Conservation (phyloP, 2,888 invertebrate species). For the Stratiomys singularior region DNA sequence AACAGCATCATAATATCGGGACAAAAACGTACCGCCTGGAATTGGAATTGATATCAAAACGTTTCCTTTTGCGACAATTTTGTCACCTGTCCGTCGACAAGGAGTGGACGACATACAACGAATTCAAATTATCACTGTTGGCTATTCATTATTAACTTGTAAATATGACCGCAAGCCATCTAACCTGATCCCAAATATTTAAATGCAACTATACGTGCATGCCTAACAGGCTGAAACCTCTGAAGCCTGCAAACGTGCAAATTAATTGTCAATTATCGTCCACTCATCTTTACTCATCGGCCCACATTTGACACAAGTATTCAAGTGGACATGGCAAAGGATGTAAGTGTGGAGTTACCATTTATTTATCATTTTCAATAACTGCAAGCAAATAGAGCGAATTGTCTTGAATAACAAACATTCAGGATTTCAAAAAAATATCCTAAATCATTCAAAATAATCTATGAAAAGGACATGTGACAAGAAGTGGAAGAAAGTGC, state of each 20-base stretch:
- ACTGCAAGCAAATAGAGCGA: neutral
- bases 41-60: neutral
- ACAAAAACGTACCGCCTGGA: neutral
- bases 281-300: conserved; percentile 7
- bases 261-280: conserved; percentile 43
- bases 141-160: conserved; percentile 38
- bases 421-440: too few species aligned
- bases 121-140: conserved; percentile 20
- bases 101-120: neutral
- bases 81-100: conserved; percentile 39
- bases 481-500: too few species aligned
- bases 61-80: conserved; percentile 7
- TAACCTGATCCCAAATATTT: neutral
- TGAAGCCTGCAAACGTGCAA: conserved; percentile 12
- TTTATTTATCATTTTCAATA: neutral
- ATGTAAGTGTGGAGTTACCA: neutral
- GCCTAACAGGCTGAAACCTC: neutral
- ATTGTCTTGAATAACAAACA: too few species aligned
- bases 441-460: too few species aligned
- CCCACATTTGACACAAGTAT: neutral
- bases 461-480: too few species aligned
- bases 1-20: conserved; percentile 4
- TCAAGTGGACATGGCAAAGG: neutral
- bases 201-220: neutral
- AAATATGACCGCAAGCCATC: conserved; percentile 5